These are phyloP conservation scores for Phalera bucephala DNA, from an alignment of 2,888 invertebrate genomes.

Conservation along the genomic window DNA sequence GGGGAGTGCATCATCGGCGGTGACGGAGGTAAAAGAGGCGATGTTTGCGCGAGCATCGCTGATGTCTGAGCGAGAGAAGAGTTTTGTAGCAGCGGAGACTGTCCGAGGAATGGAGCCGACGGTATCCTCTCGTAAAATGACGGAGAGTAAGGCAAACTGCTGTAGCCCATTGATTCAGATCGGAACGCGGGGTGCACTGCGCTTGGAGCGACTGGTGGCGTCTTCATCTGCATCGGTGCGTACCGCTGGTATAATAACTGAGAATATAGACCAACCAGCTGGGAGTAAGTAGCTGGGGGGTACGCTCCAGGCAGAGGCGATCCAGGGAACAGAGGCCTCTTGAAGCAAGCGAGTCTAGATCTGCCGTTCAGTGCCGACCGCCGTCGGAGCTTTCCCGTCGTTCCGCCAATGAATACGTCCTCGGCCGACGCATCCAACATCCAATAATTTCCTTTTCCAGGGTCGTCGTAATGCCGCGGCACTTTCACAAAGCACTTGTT, in stretches of 20 bases:
- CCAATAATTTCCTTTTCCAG: slow-evolving; percentile 99
- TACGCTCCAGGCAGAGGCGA: slow-evolving; percentile 84
- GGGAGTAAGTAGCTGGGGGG: slow-evolving; percentile 82
- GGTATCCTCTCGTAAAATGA: slow-evolving; percentile 63
- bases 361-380: slow-evolving; percentile 95
- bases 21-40: slow-evolving; percentile 64
- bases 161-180: slow-evolving; percentile 63
- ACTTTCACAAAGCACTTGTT: slow-evolving; percentile 99
- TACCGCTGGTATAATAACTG: slow-evolving; percentile 87
- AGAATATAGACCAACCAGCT: slow-evolving; percentile 82
- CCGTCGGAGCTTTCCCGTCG: slow-evolving; percentile 95
- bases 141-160: slow-evolving; percentile 66
- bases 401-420: slow-evolving; percentile 99
- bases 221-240: slow-evolving; percentile 82
- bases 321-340: slow-evolving; percentile 86
- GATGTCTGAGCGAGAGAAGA: slow-evolving; percentile 43
- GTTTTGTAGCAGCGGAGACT: slow-evolving; percentile 51
- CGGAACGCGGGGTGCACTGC: slow-evolving; percentile 80
- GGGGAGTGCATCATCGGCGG: slow-evolving; percentile 67
- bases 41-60: slow-evolving; percentile 50
- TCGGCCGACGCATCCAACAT: slow-evolving; percentile 99
- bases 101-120: slow-evolving; percentile 53
- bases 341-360: slow-evolving; percentile 94
- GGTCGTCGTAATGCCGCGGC: slow-evolving; percentile 98
- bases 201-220: slow-evolving; percentile 75